Percentiles rank a stretch among this genome's conserved stretches.
These are phyloP conservation scores for Lathronympha strigana DNA, from an alignment of 2,888 invertebrate genomes.

Conservation along the genomic window DNA sequence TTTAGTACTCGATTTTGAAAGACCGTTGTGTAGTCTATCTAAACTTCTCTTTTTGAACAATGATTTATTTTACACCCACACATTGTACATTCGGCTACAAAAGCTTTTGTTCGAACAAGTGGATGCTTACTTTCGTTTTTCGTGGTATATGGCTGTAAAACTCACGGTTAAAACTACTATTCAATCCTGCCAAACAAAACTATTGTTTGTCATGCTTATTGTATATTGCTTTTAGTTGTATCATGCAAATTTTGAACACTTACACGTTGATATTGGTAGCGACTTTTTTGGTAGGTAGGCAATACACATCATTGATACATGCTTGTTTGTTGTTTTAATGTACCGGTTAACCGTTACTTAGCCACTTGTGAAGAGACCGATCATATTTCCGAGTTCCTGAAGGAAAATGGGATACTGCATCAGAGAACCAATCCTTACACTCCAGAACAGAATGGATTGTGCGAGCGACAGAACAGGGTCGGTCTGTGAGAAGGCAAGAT, in stretches of 20 bases:
- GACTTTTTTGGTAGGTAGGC: not conserved
- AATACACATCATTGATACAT: not conserved
- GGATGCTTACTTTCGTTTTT: conserved; percentile 9
- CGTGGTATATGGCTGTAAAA: conserved; percentile 26
- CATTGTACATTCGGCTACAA: conserved; percentile 11
- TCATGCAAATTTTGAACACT: not conserved
- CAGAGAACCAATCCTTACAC: too few relatives aligned
- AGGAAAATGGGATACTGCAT: too few relatives aligned
- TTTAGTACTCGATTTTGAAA: conserved; percentile 7
- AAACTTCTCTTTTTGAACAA: conserved; percentile 13
- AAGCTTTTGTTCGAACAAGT: conserved; percentile 7
- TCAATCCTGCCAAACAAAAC: conserved; percentile 17
- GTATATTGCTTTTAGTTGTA: not conserved
- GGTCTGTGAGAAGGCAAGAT: too few relatives aligned
- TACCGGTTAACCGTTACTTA: too few relatives aligned
- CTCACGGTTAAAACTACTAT: conserved; percentile 14
- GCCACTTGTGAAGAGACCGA: too few relatives aligned
- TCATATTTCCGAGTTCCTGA: too few relatives aligned
- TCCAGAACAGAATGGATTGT: too few relatives aligned
- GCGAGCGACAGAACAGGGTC: too few relatives aligned
- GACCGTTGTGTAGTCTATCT: conserved; percentile 18
- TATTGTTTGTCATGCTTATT: conserved; percentile 16
- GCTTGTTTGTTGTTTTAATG: too few relatives aligned
- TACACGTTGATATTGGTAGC: not conserved
- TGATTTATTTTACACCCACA: conserved; percentile 27